Base-by-base conservation (phyloP, 2,113 vertebrate species). In the Nibea albiflora region DNA sequence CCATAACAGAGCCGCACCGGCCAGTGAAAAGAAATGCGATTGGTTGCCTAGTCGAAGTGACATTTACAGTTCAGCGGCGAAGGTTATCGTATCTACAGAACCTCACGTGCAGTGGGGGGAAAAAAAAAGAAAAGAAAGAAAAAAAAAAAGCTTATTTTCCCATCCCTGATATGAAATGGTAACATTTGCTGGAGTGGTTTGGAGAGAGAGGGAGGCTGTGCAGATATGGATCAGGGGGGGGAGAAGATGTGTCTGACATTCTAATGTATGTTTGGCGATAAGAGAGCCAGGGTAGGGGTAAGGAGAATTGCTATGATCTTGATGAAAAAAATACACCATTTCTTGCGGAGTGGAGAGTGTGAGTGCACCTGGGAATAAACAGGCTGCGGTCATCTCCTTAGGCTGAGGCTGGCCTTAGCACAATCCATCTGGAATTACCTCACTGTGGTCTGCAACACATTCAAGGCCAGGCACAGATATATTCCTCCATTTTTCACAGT, bases 161-260 rank as follows among this genome's bases (percentile, higher is more conserved):
- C 39, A 82, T 53, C 69, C 65, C 58, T 56, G 87, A 91, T 94
- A 89, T 85, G 87, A 92, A 91, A 90, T 80, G 75, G 90, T 90
- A 93, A 93, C 89, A 94, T 93, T 92, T 92, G 81, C 83, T 84
- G 83, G 81, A 91, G 90, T 78, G 84, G 78, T 73, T 52, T 84
- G 69, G 54, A 75, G 80, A 70, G 57, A 61, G 22, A 26, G 71
- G 66, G 28, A 26, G 50, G 49, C n/a, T 70, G 64, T 64, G 44
- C 67, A 88, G 91, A 92, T 90, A 90, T 47, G 65, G 74, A 90
- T 88, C 84, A n/a, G n/a, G 81, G 56, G 68, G 70, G 66, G 65
- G 67, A 4, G 58, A 57, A 52, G 81, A 90, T 88, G 89, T 89
- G 88, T 82, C 82, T 88, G 89, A 92, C 93, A 93, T 94, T 88